These are phyloP conservation scores for Bombyx mori DNA, from an alignment of 1,140 invertebrate species.

Conservation along the genomic window ASM3026992v2 NC_085124.1:5909001-5909500, in stretches of 20 bases:
- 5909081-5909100: slow-evolving; percentile 72
- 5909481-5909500: no score
- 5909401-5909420: slow-evolving; percentile 30
- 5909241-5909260: slow-evolving; percentile 1
- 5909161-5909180: slow-evolving; percentile 59
- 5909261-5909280: background rate
- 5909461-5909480: no score
- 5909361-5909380: slow-evolving; percentile 30
- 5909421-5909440: background rate
- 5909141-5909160: slow-evolving; percentile 57
- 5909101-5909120: slow-evolving; percentile 67
- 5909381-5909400: slow-evolving; percentile 25
- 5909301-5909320: background rate
- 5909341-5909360: slow-evolving; percentile 8
- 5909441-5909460: no score
- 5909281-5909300: no score
- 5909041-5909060: slow-evolving; percentile 77
- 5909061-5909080: slow-evolving; percentile 75
- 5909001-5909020: slow-evolving; percentile 77
- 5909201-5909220: slow-evolving; percentile 34
- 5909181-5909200: slow-evolving; percentile 62
- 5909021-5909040: slow-evolving; percentile 76
- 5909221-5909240: slow-evolving; percentile 19
- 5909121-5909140: slow-evolving; percentile 46
- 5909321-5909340: slow-evolving; percentile 34